Base-by-base conservation (phyloP, 2,797 vertebrate species). In the Phyllotis vaccarum region DNA sequence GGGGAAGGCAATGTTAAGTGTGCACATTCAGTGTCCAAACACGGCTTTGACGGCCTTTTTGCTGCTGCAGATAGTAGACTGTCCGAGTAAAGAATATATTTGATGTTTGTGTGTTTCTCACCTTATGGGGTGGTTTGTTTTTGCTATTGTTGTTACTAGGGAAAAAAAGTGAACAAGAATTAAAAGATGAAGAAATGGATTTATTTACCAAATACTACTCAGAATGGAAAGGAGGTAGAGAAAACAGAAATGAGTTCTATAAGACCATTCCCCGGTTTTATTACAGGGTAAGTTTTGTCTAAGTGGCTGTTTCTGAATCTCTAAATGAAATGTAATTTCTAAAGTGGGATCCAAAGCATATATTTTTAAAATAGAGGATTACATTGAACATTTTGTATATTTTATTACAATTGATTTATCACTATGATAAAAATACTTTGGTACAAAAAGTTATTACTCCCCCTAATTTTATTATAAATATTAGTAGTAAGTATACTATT, bases 241-340 rank as follows among this genome's bases (percentile, higher is more conserved):
- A 98, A 97, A 98, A 95, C 79, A 92, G 96, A 94, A 98, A 98
- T 85, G 79, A 97, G 4, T 99, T 99, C 0, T 99, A 99, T 92
- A 98, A 97, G 37, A 99, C 98, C 95, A 99, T 99, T 97, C 99
- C 99, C 3, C 99, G 99, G 1, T 99, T 99, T 98, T 99, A 99
- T 98, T 99, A 99, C 97, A 99, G 99, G 98, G 99, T 99, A 99
- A 98, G 99, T 97, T 40, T 0, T 68, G 43, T 58, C 40, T 95
- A 81, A 95, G 66, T 58, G 91, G 43, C 70, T 90, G 34, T 91
- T 86, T 96, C 83, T n/a, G 7, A 74, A 21, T 91, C 93, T 96
- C 40, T 93, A 80, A 81, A 49, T 88, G 60, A 90, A 88, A 92
- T 91, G 31, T n/a, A 74, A 66, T 83, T 96, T 94, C 80, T 58